A percentile compares a stretch with the other conserved stretches of the same genome.
Conservation (phyloP, 2,888 invertebrate species). For the Ischnura elegans region DNA sequence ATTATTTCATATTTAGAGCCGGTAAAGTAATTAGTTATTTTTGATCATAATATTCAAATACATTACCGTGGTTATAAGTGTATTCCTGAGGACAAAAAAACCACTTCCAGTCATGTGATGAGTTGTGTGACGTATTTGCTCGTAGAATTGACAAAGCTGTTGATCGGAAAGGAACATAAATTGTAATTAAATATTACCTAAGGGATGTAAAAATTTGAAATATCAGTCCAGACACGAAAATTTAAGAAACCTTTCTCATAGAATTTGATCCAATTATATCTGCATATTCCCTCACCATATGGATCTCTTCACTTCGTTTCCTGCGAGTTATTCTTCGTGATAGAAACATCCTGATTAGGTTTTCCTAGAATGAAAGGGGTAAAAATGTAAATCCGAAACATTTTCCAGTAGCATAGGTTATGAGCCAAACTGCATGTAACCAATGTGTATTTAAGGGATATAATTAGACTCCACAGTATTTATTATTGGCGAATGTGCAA, state of each 20-base stretch:
- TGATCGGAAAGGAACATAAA: neutral
- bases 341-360: neutral
- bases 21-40: no score
- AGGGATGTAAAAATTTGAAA: no score
- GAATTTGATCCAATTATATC: no score
- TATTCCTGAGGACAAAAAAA: neutral
- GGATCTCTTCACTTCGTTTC: neutral
- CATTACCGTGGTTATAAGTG: neutral
- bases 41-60: neutral
- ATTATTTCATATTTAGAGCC: no score
- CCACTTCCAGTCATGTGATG: neutral
- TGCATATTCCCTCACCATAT: neutral
- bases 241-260: no score
- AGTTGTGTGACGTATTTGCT: neutral
- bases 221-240: no score
- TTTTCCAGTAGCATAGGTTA: no score
- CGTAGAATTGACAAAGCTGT: neutral
- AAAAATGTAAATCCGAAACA: neutral
- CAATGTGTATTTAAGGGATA: no score
- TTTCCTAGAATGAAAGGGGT: neutral
- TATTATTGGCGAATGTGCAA: no score
- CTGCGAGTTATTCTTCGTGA: neutral
- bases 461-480: no score
- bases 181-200: neutral
- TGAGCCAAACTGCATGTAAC: no score